Percentiles rank a stretch among this genome's conserved stretches.
Evolutionary conservation across 2,113 vertebrate genomes (phyloP).

Genomic region (Dolichotis patagonum): DNA sequence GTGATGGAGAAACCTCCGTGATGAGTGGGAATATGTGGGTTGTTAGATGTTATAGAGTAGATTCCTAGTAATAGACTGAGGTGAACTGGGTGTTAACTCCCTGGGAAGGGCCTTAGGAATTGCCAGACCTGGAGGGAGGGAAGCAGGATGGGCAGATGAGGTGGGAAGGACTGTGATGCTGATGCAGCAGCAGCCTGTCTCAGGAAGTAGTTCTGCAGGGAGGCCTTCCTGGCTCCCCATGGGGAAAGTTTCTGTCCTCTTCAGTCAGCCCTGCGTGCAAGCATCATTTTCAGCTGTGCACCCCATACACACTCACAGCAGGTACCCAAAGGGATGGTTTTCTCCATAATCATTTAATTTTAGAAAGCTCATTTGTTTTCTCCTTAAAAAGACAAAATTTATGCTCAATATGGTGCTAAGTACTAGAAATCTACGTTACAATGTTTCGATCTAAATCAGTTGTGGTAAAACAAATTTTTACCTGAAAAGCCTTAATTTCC

Average conservation of each 20-base stretch:
- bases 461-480: conserved; percentile 62
- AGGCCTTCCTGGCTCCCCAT: background rate
- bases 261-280: conserved; percentile 51
- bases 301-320: conserved; percentile 63
- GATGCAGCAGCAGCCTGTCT: background rate
- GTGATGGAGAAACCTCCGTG: conserved; percentile 68
- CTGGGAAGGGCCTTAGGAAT: background rate
- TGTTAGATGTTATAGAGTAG: background rate
- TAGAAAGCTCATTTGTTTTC: background rate
- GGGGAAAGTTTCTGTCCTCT: background rate
- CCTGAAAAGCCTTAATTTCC: conserved; percentile 58
- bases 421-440: conserved; percentile 46
- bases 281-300: conserved; percentile 49
- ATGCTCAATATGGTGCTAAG: conserved; percentile 45
- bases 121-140: background rate
- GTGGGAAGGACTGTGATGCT: background rate
- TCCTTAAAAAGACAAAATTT: conserved; percentile 74
- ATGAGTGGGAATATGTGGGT: conserved; percentile 61
- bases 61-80: background rate
- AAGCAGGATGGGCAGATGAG: background rate
- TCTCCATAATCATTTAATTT: conserved; percentile 70
- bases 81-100: background rate
- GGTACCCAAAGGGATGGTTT: conserved; percentile 67
- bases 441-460: conserved; percentile 55
- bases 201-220: background rate